phyloP scores from a whole-genome alignment of 2,113 vertebrate genomes.

The Phalacrocorax pelagicus region DNA sequence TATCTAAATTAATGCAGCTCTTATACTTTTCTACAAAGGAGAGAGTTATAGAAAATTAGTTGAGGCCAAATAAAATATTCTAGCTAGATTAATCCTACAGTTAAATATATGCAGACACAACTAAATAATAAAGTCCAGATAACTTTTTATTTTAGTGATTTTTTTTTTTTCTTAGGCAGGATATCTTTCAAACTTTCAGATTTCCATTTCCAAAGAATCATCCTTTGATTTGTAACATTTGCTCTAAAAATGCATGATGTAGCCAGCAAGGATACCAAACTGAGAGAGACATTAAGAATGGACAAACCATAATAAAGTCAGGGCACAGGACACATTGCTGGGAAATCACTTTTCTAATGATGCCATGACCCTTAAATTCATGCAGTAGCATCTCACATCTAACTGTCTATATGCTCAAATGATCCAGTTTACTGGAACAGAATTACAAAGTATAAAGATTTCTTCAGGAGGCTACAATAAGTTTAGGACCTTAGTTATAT shows the following conservation, averaged over 20 bases:
- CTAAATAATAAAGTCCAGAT: neutral
- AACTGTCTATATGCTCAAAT: neutral
- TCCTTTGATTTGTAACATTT: neutral
- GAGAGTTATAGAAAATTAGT: neutral
- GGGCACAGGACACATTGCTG: neutral
- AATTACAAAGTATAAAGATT: neutral
- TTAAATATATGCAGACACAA: neutral
- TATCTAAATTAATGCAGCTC: neutral
- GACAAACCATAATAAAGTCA: neutral
- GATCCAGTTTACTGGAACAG: neutral
- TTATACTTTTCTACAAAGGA: neutral
- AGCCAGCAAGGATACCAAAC: neutral
- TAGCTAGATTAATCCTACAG: neutral
- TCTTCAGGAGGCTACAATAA: neutral
- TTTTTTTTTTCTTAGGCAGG: neutral
- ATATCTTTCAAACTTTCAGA: neutral
- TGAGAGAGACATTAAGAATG: neutral
- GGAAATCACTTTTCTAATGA: neutral
- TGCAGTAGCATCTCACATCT: neutral
- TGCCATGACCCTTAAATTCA: conserved; percentile 4
- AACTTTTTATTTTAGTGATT: neutral
- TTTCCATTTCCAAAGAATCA: neutral
- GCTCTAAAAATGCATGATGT: neutral
- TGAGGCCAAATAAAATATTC: neutral
- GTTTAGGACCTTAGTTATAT: neutral